Evolutionary conservation across 2,888 invertebrate genomes (phyloP), one percentile per base, ranked within the genome.

Genomic region (Phortica okadai): DNA sequence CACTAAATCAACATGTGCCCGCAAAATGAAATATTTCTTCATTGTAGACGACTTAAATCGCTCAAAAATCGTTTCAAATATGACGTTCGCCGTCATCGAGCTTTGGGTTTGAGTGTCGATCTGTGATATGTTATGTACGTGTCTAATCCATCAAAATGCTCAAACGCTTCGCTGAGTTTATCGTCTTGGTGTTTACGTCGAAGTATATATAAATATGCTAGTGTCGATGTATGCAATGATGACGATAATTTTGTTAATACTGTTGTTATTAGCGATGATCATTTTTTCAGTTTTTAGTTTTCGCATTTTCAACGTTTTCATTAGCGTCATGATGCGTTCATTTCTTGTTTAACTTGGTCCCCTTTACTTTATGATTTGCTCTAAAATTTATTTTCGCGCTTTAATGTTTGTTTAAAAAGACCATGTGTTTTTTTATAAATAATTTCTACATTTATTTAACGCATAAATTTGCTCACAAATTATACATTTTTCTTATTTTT

Each of bases 121-220:
- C 8, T 62, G 10, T 73, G 21, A 33, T 64, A 14, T 74, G 73
- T 62, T 69, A 77, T 81, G 76, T 79, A 78, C 81, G 75, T 74
- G 81, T 76, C 79, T 83, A 84, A 86, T 87, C 85, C 81, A 86
- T 86, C 85, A 86, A 85, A 85, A 85, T 79, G 77, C 79, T 76
- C 77, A 81, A 77, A 78, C 78, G 80, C 70, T 75, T 67, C 66
- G 16, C 59, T 21, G 6, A 21, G 7, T 25, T n/a, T 6, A 16
- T 25, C 3, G 62, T 16, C 73, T 76, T 42, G 45, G 33, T 73
- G 14, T 54, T 73, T 21, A 76, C 66, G 73, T 54, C 72, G 66
- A 77, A 7, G 6, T 50, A 14, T 2, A 14, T 33, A 33, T 5
- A 33, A 4, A 33, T 33, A 33, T 33, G 2, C 4, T 33, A 2